Evolutionary conservation across 2,797 vertebrate species (phyloP), one percentile per base, ranked within the genome.

Genomic region (Distichodus sexfasciatus): DNA sequence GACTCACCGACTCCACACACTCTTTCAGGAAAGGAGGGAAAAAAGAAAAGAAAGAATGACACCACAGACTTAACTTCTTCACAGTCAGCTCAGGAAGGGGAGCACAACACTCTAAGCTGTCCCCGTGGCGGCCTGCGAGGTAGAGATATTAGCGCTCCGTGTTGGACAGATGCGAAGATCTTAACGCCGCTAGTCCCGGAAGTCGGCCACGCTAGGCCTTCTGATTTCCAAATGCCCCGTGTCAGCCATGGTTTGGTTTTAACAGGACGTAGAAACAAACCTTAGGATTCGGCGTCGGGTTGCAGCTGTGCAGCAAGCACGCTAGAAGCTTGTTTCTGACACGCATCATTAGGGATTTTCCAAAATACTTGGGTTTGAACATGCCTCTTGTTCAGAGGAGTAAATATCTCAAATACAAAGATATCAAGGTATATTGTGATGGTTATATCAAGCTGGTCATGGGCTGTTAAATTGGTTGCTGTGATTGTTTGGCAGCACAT

Each of bases 51-150:
- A 82, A 86, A 74, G 84, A 85, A 86, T 89, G 89, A 91, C 91
- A 90, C 87, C 88, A 88, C 86, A 88, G 89, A 90, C 88, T 91
- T 87, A 82, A 89, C 89, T 90, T n/a, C n/a, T n/a, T 90, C 89
- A 87, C 88, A 91, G 87, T 80, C 78, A 81, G 84, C 80, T 70
- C 62, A 5, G n/a, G 81, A 84, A 79, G 85, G 88, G 87, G 84
- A 90, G 82, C 74, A 44, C 29, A 79, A 40, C 53, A 54, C 55
- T 69, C 62, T 78, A 69, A 77, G 69, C 75, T 50, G 54, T 65
- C 66, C 60, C 65, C 71, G 51, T 60, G 79, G 79, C 83, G 71
- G 85, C 86, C 90, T 92, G 90, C 89, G 85, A 90, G 85, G 82
- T 82, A 83, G 78, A 90, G 89, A 92, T 91, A 92, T 87, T 90